phyloP scores from a whole-genome alignment of 1,140 invertebrate species.

The Scaptodrosophila lebanonensis region DNA sequence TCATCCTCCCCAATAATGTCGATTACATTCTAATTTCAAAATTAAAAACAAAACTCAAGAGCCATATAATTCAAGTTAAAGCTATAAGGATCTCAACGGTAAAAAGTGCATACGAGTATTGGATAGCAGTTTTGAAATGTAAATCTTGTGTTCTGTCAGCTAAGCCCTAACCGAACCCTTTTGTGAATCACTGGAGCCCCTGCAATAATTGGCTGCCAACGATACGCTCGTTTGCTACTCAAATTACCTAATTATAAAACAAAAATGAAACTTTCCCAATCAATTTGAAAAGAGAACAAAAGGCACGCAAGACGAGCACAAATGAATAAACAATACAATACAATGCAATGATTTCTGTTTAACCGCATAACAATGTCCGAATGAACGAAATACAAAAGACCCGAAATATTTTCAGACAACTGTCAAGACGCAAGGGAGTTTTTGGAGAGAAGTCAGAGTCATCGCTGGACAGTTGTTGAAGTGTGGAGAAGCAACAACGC shows the following conservation, averaged over 20 bases:
- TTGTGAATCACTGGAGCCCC: too few relatives aligned
- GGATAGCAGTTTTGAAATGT: too few relatives aligned
- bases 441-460: too few relatives aligned
- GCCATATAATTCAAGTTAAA: too few relatives aligned
- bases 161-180: too few relatives aligned
- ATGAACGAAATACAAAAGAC: constrained; percentile 14
- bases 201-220: constrained; percentile 49
- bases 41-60: too few relatives aligned
- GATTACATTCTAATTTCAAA: too few relatives aligned
- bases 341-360: background rate
- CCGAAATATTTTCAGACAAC: constrained; percentile 46
- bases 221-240: constrained; percentile 52
- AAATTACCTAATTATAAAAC: constrained; percentile 64
- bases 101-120: too few relatives aligned
- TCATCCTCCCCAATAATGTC: too few relatives aligned
- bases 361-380: constrained; percentile 33
- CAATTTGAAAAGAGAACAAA: constrained; percentile 3
- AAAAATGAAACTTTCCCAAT: constrained; percentile 39
- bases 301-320: constrained; percentile 51
- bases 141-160: too few relatives aligned
- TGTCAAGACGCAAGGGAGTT: constrained; percentile 54
- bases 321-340: constrained; percentile 19
- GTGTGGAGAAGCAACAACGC: too few relatives aligned
- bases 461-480: constrained; percentile 32
- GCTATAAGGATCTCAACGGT: too few relatives aligned